Evolutionary conservation across 2,113 vertebrate genomes (phyloP), one percentile per base, ranked within the genome.

Genomic region (Cisticola juncidis): DNA sequence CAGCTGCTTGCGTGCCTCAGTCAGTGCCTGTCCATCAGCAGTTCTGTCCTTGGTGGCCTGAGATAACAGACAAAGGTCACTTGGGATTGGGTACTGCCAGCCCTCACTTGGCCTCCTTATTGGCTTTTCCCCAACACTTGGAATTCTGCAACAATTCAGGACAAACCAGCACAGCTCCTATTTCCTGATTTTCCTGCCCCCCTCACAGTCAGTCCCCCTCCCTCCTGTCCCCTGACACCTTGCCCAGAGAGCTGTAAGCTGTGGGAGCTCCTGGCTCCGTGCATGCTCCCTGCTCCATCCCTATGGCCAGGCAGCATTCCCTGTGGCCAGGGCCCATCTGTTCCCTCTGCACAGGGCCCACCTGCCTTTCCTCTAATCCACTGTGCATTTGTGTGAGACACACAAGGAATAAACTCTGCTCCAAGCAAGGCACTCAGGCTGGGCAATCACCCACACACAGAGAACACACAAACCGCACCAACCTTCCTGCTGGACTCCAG

Each of bases 1-100:
- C 38, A 99, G 98, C 92, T 99, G 99, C 92, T 99, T 99, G 77
- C 99, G 98, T 33, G 99, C 98, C 97, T 99, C 99, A 17, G 96
- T 99, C 83, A 99, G 97, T 1, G 97, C 98, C 5, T 98, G 99
- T 16, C 98, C 99, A 11, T 99, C 98, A 77, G 98, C 97, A 86
- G 95, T 97, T 69, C 97, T 98, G 50, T 99, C 99, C 81, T 98
- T 98, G 76, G 97, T 87, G 57, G 94, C 98, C 98, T 98, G 86
- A 71, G 76, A 56, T 44, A 69, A 88, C 80, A 81, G 35, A 90
- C 68, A 92, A 51, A 61, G 70, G 15, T 51, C 71, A 58, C 21
- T 24, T 9, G 38, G 31, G 24, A 24, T 33, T 21, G 24, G 2
- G 18, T 6, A 40, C 45, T 18, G 56, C 19, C 26, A 64, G 71